These are phyloP conservation scores for Eulemur rufifrons DNA, from an alignment of 2,113 vertebrate species.

Conservation along the genomic window DNA sequence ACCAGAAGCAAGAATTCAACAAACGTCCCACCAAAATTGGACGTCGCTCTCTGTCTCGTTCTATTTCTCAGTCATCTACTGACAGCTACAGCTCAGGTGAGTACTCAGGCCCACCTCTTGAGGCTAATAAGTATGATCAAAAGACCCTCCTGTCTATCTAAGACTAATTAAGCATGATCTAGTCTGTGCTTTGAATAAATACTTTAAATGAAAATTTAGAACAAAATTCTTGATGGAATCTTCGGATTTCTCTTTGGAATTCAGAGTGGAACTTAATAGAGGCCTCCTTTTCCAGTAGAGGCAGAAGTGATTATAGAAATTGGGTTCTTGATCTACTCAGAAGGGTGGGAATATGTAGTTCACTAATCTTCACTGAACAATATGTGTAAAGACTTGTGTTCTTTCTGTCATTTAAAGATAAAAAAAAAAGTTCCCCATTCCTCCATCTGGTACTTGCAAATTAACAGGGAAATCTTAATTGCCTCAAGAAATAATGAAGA, in stretches of 20 bases:
- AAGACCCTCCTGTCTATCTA: neutral
- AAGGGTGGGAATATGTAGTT: neutral
- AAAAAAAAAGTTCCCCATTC: neutral
- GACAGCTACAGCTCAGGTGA: constrained; percentile 99
- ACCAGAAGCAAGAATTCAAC: constrained; percentile 99
- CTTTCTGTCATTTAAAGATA: constrained; percentile 22
- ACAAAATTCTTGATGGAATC: constrained; percentile 28
- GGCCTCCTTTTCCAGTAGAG: neutral
- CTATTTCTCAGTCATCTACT: constrained; percentile 98
- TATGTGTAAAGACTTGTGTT: neutral
- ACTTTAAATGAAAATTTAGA: constrained; percentile 37
- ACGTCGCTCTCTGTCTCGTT: constrained; percentile 96
- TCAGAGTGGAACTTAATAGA: neutral
- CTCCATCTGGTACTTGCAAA: constrained; percentile 4
- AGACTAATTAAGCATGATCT: neutral
- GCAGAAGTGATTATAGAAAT: neutral
- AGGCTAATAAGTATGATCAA: neutral
- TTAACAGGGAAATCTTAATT: constrained; percentile 6
- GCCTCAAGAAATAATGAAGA: constrained; percentile 27
- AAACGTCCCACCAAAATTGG: constrained; percentile 98
- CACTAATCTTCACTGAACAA: neutral
- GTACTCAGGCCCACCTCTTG: neutral
- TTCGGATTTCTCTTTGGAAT: constrained; percentile 20
- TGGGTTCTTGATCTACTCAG: constrained; percentile 20
- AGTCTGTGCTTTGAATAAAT: neutral